Conservation (phyloP, 2,797 vertebrate species). For the Macroramphosus scolopax region DNA sequence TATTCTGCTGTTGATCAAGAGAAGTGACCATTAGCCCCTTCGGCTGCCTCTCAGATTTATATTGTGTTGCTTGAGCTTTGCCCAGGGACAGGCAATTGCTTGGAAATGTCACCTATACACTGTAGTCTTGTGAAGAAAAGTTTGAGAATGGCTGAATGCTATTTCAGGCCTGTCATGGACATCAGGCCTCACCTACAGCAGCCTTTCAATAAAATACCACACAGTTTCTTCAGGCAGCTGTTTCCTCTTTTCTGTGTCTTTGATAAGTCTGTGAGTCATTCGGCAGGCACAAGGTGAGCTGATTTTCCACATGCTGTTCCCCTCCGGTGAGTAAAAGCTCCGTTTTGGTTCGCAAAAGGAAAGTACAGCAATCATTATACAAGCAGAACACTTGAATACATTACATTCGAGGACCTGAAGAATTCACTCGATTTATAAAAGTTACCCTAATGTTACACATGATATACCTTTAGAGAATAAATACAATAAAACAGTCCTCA, state of each 20-base stretch:
- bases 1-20: conserved; percentile 38
- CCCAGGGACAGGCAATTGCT: conserved; percentile 69
- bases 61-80: conserved; percentile 72
- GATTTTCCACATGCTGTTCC: conserved; percentile 34
- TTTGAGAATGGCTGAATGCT: conserved; percentile 51
- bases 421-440: no score
- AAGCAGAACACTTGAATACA: no score
- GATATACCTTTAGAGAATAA: no score
- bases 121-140: conserved; percentile 45
- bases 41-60: conserved; percentile 52
- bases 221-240: conserved; percentile 45
- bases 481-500: no score
- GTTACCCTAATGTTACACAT: no score
- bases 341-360: conserved; percentile 4
- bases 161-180: conserved; percentile 66
- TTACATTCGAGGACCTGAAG: no score
- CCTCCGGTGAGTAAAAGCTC: no score
- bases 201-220: conserved; percentile 59
- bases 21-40: conserved; percentile 63
- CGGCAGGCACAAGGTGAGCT: conserved; percentile 27
- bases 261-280: conserved; percentile 78
- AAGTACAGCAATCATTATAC: no score
- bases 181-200: conserved; percentile 58
- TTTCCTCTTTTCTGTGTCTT: conserved; percentile 56
- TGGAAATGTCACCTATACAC: conserved; percentile 73